Evolutionary conservation across 2,888 invertebrate genomes (phyloP).

Genomic region (Xestia ashworthii): DNA sequence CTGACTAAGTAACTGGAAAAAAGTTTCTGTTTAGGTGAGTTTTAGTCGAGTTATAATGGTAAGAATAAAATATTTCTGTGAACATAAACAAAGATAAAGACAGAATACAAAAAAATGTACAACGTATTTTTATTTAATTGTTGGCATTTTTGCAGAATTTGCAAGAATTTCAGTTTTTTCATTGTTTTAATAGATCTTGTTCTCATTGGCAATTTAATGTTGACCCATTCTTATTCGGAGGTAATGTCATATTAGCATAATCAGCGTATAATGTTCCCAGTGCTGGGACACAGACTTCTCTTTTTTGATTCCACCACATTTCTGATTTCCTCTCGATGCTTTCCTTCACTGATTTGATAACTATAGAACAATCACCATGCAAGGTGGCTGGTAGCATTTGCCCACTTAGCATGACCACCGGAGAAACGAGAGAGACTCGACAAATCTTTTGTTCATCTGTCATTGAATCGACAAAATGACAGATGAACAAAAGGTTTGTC

Average conservation of each 20-base stretch:
- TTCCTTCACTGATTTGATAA: background rate
- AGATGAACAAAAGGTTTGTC: no score
- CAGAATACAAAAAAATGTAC: constrained; percentile 21
- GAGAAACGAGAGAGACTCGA: no score
- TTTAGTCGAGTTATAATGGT: constrained; percentile 20
- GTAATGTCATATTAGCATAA: background rate
- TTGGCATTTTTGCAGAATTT: constrained; percentile 25
- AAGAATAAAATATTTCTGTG: constrained; percentile 18
- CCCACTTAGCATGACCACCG: no score
- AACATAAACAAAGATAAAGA: constrained; percentile 25
- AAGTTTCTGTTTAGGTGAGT: background rate
- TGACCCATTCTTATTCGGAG: background rate
- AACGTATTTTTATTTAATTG: constrained; percentile 29
- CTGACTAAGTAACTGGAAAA: background rate
- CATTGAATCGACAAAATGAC: no score
- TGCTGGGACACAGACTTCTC: background rate
- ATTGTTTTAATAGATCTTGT: constrained; percentile 7
- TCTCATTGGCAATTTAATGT: background rate
- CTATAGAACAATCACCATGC: background rate
- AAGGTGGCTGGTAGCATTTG: background rate
- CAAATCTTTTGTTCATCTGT: no score
- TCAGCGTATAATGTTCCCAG: background rate
- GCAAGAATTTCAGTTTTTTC: background rate
- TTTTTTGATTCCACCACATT: background rate
- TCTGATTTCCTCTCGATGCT: background rate